These are phyloP conservation scores for Latrodectus geometricus DNA, from an alignment of 1,140 invertebrate species.

Conservation along the genomic window DNA sequence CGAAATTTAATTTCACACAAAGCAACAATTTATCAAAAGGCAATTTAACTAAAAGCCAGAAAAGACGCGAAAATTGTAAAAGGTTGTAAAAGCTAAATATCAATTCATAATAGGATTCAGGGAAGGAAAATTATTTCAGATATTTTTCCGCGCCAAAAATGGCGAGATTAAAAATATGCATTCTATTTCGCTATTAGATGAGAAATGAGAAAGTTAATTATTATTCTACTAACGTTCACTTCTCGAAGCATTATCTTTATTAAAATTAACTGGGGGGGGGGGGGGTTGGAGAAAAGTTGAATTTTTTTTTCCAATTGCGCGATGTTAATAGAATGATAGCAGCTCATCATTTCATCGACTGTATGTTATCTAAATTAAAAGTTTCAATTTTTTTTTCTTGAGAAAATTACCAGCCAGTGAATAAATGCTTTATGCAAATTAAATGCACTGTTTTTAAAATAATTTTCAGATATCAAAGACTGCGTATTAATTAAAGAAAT, in stretches of 20 bases:
- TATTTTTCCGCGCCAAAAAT: neutral
- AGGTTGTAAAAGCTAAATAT: constrained; percentile 53
- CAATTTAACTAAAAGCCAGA: constrained; percentile 56
- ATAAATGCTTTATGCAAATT: no score
- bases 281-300: no score
- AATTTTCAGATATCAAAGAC: no score
- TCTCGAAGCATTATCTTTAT: constrained; percentile 54
- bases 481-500: no score
- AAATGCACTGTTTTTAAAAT: no score
- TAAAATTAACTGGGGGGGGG: constrained; percentile 25
- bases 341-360: no score
- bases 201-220: constrained; percentile 45
- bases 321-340: no score
- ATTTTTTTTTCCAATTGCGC: no score
- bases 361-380: no score
- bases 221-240: constrained; percentile 12
- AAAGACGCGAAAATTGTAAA: constrained; percentile 32
- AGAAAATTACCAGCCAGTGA: no score
- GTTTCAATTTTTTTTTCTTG: no score
- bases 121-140: constrained; percentile 38
- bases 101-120: constrained; percentile 57
- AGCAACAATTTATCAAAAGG: constrained; percentile 59
- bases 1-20: constrained; percentile 53
- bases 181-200: constrained; percentile 1
- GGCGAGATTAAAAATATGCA: neutral